A percentile compares a stretch with the other conserved stretches of the same genome.
Evolutionary conservation across 2,888 invertebrate genomes (phyloP).

Genomic region (Oscheius onirici): DNA sequence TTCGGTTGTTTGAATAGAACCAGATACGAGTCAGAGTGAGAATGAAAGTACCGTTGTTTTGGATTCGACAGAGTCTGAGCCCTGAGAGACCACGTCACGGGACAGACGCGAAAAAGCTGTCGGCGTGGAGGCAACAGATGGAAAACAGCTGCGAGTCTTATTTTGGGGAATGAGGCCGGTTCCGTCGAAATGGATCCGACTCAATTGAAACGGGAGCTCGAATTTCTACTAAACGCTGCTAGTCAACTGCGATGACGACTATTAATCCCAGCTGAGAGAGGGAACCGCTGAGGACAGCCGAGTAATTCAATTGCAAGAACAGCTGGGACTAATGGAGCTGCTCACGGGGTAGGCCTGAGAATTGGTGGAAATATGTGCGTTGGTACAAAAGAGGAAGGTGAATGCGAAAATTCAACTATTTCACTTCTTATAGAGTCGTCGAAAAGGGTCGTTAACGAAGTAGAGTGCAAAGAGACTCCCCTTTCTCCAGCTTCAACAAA

Average conservation of each 20-base stretch:
- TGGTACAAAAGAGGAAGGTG: neutral
- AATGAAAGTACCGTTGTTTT: neutral
- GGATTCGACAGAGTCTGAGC: neutral
- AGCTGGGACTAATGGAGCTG: constrained; percentile 9
- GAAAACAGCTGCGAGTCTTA: constrained; percentile 21
- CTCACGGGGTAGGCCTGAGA: neutral
- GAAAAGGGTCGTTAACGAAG: too few relatives aligned
- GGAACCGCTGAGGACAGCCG: neutral
- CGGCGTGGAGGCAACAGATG: constrained; percentile 2
- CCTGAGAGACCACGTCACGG: neutral
- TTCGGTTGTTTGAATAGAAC: too few relatives aligned
- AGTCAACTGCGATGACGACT: neutral
- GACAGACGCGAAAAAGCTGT: constrained; percentile 3
- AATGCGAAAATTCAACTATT: too few relatives aligned
- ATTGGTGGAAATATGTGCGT: neutral
- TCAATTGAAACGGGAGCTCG: neutral
- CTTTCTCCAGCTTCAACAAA: too few relatives aligned
- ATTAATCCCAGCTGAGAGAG: constrained; percentile 25
- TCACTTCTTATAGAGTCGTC: too few relatives aligned
- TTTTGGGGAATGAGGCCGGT: neutral
- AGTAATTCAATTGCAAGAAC: neutral
- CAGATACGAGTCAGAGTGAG: neutral
- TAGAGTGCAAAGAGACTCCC: too few relatives aligned
- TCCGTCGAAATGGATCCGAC: neutral
- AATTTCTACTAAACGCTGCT: neutral